Conservation (phyloP, 2,888 invertebrate species). For the Leucophenga montana region DNA sequence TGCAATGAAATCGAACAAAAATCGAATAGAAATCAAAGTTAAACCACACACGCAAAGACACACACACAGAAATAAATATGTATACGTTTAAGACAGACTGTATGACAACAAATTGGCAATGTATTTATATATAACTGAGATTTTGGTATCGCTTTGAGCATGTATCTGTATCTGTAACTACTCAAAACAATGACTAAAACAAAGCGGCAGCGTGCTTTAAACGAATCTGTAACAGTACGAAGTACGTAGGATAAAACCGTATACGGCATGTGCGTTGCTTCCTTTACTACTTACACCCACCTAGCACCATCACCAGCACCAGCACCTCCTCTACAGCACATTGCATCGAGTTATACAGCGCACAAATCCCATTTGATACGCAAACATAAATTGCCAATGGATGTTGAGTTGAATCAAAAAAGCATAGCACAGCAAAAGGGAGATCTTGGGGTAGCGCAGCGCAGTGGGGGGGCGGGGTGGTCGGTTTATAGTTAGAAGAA, state of each 20-base stretch:
- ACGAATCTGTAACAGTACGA: no score
- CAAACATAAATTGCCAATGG: constrained; percentile 62
- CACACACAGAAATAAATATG: background rate
- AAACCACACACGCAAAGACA: constrained; percentile 1
- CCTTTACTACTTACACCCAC: background rate
- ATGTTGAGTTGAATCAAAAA: constrained; percentile 19
- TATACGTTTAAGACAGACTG: background rate
- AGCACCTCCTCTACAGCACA: background rate
- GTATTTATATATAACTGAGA: constrained; percentile 24
- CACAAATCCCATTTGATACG: constrained; percentile 65
- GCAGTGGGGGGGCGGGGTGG: no score
- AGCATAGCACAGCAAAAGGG: no score
- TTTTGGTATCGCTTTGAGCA: background rate
- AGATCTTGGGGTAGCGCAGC: no score
- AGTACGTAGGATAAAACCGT: no score
- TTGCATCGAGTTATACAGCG: constrained; percentile 3
- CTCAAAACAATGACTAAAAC: constrained; percentile 49
- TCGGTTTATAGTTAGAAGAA: no score
- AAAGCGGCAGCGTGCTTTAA: no score
- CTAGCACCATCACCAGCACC: background rate
- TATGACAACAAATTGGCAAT: constrained; percentile 61
- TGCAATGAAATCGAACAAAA: constrained; percentile 26
- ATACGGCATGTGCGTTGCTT: background rate
- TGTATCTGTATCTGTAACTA: constrained; percentile 11
- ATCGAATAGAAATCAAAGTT: constrained; percentile 55